These are phyloP conservation scores for Drosophila kokeensis DNA, from an alignment of 2,888 invertebrate species.

Conservation along the genomic window DNA sequence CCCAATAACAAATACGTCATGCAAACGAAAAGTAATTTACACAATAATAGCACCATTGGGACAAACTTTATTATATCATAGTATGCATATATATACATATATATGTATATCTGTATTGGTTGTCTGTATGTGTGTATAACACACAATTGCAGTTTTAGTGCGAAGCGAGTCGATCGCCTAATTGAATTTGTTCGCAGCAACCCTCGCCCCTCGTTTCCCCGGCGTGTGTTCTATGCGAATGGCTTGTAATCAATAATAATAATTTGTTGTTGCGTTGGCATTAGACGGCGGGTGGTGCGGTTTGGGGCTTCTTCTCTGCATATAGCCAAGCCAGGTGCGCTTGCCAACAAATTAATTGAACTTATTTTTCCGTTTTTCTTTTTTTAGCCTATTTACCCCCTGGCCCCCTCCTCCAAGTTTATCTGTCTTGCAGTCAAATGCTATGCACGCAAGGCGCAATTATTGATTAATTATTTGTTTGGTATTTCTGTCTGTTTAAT, in stretches of 20 bases:
- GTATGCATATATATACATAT: not conserved
- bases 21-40: conserved; percentile 21
- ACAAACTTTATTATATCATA: not conserved
- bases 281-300: conserved; percentile 35
- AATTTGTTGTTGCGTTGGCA: conserved; percentile 68
- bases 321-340: conserved; percentile 62
- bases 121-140: conserved; percentile 6
- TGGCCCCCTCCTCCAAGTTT: not conserved
- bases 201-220: conserved; percentile 13
- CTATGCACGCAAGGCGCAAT: conserved; percentile 58
- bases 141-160: conserved; percentile 55
- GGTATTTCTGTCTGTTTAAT: conserved; percentile 12
- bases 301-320: conserved; percentile 40
- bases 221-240: conserved; percentile 57
- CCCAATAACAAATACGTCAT: conserved; percentile 23
- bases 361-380: conserved; percentile 12
- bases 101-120: conserved; percentile 12
- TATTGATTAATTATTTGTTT: conserved; percentile 75
- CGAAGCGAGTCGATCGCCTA: conserved; percentile 47
- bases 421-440: conserved; percentile 32
- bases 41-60: not conserved
- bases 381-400: conserved; percentile 9
- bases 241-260: conserved; percentile 78
- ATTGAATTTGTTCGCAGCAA: conserved; percentile 69
- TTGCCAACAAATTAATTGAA: conserved; percentile 62